Evolutionary conservation across 2,797 vertebrate genomes (phyloP).

Genomic region (Lagocephalus sceleratus): DNA sequence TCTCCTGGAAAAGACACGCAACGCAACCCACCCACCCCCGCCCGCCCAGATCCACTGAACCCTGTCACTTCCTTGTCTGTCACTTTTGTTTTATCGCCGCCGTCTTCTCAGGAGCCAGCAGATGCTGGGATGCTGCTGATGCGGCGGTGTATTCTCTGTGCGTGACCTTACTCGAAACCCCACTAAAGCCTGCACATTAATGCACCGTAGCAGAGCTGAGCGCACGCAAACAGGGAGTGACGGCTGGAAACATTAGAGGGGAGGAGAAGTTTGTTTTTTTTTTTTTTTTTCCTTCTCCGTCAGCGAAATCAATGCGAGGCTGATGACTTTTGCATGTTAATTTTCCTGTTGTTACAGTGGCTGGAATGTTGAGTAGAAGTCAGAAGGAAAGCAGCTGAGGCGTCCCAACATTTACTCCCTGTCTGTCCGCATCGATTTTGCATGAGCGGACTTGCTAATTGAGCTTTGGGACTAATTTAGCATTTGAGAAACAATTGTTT

Average conservation of each 20-base stretch:
- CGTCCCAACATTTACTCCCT: no score
- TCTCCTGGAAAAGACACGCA: constrained; percentile 30
- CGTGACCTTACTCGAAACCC: constrained; percentile 50
- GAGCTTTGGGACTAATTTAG: no score
- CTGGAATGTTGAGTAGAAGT: no score
- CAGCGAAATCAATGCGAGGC: constrained; percentile 25
- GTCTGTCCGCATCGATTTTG: no score
- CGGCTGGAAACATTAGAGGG: constrained; percentile 13
- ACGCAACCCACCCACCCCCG: constrained; percentile 34
- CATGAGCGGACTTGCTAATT: no score
- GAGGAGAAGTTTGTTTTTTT: constrained; percentile 29
- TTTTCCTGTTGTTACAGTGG: constrained; percentile 14
- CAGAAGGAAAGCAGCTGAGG: no score
- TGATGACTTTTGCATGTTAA: constrained; percentile 25
- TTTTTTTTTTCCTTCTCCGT: constrained; percentile 18
- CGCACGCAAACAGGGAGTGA: not conserved
- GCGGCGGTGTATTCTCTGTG: constrained; percentile 48
- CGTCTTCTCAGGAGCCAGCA: constrained; percentile 53
- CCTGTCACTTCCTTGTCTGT: constrained; percentile 45
- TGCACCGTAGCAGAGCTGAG: constrained; percentile 30
- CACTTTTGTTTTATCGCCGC: constrained; percentile 17
- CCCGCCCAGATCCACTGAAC: constrained; percentile 33
- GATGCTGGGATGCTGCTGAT: constrained; percentile 48
- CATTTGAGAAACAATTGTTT: no score
- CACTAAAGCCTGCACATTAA: constrained; percentile 31